Evolutionary conservation across 2,113 vertebrate genomes (phyloP).

Genomic region (Saccopteryx bilineata): DNA sequence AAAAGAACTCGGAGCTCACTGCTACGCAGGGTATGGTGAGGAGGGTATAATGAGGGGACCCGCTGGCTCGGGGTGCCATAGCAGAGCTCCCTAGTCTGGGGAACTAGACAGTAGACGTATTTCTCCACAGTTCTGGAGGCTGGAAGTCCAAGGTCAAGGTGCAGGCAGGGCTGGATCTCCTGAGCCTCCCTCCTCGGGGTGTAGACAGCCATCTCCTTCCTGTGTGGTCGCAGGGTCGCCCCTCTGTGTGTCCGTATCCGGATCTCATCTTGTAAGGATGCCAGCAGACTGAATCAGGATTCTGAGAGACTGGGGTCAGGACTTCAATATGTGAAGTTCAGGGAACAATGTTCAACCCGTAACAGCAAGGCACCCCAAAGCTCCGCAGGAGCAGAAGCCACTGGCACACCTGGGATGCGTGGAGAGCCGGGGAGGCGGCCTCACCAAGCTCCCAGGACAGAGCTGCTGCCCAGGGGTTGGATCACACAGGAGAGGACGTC

Average conservation of each 20-base stretch:
- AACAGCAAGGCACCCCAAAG: too few species aligned
- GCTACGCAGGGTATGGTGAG: background rate
- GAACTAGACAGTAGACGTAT: fast-evolving
- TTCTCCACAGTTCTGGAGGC: background rate
- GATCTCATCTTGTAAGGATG: background rate
- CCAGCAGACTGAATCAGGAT: background rate
- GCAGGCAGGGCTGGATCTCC: background rate
- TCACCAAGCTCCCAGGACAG: background rate
- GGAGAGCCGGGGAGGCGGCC: background rate
- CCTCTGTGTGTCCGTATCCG: fast-evolving
- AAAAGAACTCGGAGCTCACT: background rate
- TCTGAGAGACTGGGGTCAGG: background rate
- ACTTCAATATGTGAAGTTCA: background rate
- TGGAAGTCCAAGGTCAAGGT: too few species aligned
- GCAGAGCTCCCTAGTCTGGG: background rate
- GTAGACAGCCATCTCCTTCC: too few species aligned
- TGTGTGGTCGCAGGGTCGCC: fast-evolving
- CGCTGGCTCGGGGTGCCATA: background rate
- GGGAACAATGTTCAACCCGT: background rate
- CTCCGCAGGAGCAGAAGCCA: background rate
- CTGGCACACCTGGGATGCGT: background rate
- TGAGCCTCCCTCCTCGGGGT: background rate
- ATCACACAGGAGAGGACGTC: background rate
- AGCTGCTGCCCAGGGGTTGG: background rate
- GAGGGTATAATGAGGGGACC: fast-evolving